Conservation (phyloP, 2,113 vertebrate species). For the Nycticorax nycticorax region DNA sequence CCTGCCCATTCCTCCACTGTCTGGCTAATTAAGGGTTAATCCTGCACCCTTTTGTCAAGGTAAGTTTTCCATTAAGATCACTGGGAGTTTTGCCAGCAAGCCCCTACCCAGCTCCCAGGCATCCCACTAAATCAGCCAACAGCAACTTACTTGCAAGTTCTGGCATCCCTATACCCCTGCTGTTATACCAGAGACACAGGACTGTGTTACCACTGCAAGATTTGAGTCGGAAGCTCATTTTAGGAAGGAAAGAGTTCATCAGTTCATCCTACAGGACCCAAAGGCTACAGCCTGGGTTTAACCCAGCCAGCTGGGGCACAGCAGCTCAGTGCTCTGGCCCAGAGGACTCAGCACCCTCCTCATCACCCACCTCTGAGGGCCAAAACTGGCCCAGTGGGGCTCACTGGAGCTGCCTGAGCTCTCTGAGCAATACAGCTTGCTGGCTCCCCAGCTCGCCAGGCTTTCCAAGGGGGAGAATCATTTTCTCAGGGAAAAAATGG, state of each 20-base stretch:
- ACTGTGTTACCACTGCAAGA: background rate
- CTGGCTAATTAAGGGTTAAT: background rate
- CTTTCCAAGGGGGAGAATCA: background rate
- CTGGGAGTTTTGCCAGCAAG: background rate
- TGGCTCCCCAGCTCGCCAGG: background rate
- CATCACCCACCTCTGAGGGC: background rate
- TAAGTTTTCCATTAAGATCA: background rate
- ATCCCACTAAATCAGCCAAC: background rate
- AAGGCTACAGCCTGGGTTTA: background rate
- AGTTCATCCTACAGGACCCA: background rate
- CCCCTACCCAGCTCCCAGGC: background rate
- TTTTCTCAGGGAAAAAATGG: background rate
- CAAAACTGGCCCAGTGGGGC: background rate
- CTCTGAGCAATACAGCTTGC: background rate
- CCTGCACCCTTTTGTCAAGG: background rate
- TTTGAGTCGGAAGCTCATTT: background rate
- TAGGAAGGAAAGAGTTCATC: background rate
- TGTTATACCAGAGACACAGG: background rate
- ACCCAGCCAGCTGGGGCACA: no score
- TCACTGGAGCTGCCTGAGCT: background rate
- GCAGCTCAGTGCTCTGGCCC: rapidly evolving
- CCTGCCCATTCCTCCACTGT: background rate
- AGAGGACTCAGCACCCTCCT: no score
- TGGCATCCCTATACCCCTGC: rapidly evolving
- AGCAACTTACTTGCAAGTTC: background rate